These are phyloP conservation scores for Pasiphila rectangulata DNA, from an alignment of 2,888 invertebrate species.

Conservation along the genomic window DNA sequence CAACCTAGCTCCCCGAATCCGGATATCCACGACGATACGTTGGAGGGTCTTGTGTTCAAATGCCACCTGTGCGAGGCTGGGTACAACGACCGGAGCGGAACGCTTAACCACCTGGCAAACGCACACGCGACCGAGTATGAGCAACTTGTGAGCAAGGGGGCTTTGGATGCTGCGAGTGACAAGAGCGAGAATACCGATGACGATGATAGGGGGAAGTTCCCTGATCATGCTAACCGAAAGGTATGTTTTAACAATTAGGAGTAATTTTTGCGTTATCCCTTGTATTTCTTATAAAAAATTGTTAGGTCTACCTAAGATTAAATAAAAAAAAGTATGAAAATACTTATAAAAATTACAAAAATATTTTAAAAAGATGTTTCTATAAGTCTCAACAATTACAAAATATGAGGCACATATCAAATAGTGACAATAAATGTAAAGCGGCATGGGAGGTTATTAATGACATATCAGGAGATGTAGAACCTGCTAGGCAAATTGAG, in stretches of 20 bases:
- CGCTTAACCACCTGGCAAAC: constrained; percentile 89
- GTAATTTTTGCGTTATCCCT: too few relatives aligned
- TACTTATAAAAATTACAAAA: too few relatives aligned
- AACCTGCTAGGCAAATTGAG: too few relatives aligned
- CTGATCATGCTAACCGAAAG: constrained; percentile 92
- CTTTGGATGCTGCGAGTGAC: constrained; percentile 80
- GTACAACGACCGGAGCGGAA: constrained; percentile 88
- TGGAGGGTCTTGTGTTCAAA: constrained; percentile 89
- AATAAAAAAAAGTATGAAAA: too few relatives aligned
- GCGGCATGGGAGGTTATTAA: too few relatives aligned
- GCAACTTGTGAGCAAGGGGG: constrained; percentile 90
- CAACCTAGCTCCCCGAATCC: constrained; percentile 64
- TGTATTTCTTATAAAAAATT: too few relatives aligned
- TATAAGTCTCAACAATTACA: too few relatives aligned
- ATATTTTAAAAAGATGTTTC: too few relatives aligned
- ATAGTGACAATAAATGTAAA: too few relatives aligned
- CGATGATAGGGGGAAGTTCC: constrained; percentile 88
- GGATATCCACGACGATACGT: constrained; percentile 52
- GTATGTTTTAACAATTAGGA: constrained; percentile 64
- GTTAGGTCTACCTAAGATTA: too few relatives aligned
- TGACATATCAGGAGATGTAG: too few relatives aligned
- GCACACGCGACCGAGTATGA: constrained; percentile 89
- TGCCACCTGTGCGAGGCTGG: constrained; percentile 96
- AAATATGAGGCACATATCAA: too few relatives aligned
- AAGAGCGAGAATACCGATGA: constrained; percentile 84